Evolutionary conservation across 2,797 vertebrate genomes (phyloP), one percentile per base, ranked within the genome.

Genomic region (Typhlichthys eigenmanni): DNA sequence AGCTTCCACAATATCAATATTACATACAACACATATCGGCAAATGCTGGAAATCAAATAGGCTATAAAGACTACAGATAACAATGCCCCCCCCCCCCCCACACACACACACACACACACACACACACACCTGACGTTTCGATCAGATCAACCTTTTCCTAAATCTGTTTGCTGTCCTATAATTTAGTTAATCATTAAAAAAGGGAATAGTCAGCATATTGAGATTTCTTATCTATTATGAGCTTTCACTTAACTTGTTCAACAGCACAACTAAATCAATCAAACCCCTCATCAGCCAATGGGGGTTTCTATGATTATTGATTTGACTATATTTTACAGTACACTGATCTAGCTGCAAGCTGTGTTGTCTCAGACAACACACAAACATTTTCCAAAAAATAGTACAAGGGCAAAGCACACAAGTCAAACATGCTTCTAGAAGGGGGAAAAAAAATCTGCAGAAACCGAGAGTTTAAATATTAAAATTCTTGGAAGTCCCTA

Each of bases 201-300:
- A 61, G 34, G 11, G 49, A 53, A 19, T 17, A 52, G 60, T 48
- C 38, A 38, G 34, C 10, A 52, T 58, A 64, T 58, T 48, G 32
- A 57, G 55, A 52, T 43, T 53, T 66, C 68, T 69, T 66, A 58
- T 68, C 69, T 75, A 69, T 72, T 69, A 60, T 63, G 55, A 77
- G 82, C 85, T 80, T 81, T 85, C 78, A 87, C 86, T 86, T 78
- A 85, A 77, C 85, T 73, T 77, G 82, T 87, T 89, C 79, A 87
- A 72, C 79, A 70, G 32, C 50, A 62, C 43, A 24, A 66, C 64
- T 73, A 80, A 82, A 77, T 87, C 77, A 74, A 70, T 81, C 79
- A 68, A 64, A 62, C 58, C 8, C 7, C 9, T 43, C 38, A 43
- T 43, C 38, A 49, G 78, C 75, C 80, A 74, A 66, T 62, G 79